Percentiles rank a stretch among this genome's conserved stretches.
Evolutionary conservation across 2,113 vertebrate species (phyloP).

Genomic region (Limnothrissa miodon): DNA sequence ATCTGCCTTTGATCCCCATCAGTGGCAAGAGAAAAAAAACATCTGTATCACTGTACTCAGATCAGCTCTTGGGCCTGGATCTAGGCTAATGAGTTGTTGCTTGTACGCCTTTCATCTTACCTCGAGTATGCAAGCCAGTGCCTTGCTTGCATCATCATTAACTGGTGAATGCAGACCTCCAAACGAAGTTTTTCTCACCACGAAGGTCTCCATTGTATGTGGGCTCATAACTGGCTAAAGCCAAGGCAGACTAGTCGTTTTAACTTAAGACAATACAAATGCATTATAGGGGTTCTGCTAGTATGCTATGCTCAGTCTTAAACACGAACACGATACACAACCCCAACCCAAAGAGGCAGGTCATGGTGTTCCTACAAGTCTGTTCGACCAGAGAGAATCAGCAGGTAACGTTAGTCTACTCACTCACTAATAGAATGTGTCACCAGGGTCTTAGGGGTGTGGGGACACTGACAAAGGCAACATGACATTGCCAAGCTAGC

Average conservation of each 20-base stretch:
- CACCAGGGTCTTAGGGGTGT: not conserved
- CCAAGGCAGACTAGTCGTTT: not conserved
- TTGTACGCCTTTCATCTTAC: conserved; percentile 1
- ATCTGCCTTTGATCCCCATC: not conserved
- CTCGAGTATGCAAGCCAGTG: not conserved
- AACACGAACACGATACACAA: not conserved
- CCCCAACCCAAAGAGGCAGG: not conserved
- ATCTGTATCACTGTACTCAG: not conserved
- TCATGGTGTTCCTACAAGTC: not conserved
- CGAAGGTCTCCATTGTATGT: not conserved
- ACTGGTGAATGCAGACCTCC: not conserved
- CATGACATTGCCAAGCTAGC: not conserved
- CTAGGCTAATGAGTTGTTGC: not conserved
- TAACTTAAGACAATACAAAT: not conserved
- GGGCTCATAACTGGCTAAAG: not conserved
- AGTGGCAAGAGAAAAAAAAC: not conserved
- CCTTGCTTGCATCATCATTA: not conserved
- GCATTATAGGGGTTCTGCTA: not conserved
- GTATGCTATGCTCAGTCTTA: not conserved
- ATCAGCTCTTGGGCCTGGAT: not conserved
- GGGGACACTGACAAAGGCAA: not conserved
- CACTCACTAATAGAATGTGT: not conserved
- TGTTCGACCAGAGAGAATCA: not conserved
- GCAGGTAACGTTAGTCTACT: too few species aligned
- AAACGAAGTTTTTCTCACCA: not conserved